A percentile compares a stretch with the other conserved stretches of the same genome.
Evolutionary conservation across 2,113 vertebrate species (phyloP).

Genomic region (Solenodon paradoxus): DNA sequence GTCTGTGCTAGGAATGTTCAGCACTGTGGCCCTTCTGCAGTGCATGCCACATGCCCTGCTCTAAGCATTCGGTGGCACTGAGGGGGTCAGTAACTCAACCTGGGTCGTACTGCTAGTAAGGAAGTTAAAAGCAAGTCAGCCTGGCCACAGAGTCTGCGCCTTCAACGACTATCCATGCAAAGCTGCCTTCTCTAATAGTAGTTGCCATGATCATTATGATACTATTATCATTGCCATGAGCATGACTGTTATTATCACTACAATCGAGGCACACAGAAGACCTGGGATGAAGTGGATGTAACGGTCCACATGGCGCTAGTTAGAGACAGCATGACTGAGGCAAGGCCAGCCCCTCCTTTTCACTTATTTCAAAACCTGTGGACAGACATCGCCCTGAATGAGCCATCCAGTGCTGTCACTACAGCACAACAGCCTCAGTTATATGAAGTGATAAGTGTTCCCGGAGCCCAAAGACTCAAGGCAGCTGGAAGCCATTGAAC

Average conservation of each 20-base stretch:
- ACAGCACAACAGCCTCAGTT: not conserved
- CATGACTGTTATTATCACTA: not conserved
- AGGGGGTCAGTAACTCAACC: not conserved
- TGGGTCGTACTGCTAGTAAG: not conserved
- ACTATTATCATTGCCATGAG: not conserved
- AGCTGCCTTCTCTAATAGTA: not conserved
- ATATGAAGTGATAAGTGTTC: not conserved
- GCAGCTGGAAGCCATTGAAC: not conserved
- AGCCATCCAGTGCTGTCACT: not conserved
- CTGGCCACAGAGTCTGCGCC: not conserved
- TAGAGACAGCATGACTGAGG: not conserved
- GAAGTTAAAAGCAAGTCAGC: not conserved
- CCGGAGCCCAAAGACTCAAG: not conserved
- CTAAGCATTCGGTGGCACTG: fast-evolving
- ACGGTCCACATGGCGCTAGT: not conserved
- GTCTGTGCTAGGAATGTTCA: not conserved
- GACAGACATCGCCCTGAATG: not conserved
- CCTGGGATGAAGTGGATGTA: not conserved
- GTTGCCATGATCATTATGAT: not conserved
- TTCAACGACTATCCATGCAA: not conserved
- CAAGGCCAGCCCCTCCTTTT: not conserved
- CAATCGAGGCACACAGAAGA: not conserved
- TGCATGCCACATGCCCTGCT: not conserved
- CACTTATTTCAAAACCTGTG: not conserved
- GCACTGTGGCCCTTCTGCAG: not conserved